Evolutionary conservation across 1,140 invertebrate genomes (phyloP).

Genomic region (Calosoma granatense): DNA sequence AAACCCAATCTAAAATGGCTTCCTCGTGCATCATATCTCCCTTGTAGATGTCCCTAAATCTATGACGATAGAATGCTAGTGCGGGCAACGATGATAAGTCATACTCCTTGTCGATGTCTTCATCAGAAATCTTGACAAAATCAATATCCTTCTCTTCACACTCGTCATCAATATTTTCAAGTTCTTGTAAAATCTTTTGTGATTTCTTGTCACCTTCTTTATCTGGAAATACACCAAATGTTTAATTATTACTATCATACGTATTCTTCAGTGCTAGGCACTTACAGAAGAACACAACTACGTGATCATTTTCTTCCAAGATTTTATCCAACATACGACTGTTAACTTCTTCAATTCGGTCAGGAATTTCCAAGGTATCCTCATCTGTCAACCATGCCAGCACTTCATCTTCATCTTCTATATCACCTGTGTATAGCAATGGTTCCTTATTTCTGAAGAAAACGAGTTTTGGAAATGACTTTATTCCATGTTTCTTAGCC

Average conservation of each 20-base stretch:
- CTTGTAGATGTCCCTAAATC: conserved; percentile 70
- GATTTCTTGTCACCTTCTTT: conserved; percentile 84
- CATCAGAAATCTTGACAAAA: conserved; percentile 88
- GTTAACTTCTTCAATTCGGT: conserved; percentile 91
- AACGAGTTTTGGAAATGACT: conserved; percentile 72
- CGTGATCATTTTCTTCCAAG: conserved; percentile 74
- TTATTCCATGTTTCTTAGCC: conserved; percentile 79
- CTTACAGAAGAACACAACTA: conserved; percentile 91
- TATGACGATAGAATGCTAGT: conserved; percentile 80
- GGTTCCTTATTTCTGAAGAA: conserved; percentile 87
- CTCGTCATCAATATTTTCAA: conserved; percentile 92
- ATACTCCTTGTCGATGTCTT: conserved; percentile 80
- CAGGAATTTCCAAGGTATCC: conserved; percentile 81
- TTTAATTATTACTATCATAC: background rate
- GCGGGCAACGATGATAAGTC: conserved; percentile 73
- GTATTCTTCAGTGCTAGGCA: conserved; percentile 19
- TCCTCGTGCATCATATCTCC: conserved; percentile 89
- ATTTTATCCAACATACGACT: conserved; percentile 85
- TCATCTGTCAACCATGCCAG: conserved; percentile 86
- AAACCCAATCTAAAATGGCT: conserved; percentile 79
- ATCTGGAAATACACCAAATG: conserved; percentile 42
- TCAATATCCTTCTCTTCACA: conserved; percentile 87
- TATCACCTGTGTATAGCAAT: conserved; percentile 66
- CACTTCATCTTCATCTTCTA: conserved; percentile 84
- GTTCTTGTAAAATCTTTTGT: conserved; percentile 76